Base-by-base conservation (phyloP, 1,140 invertebrate genomes). In the Drosophila rhopaloa region DNA sequence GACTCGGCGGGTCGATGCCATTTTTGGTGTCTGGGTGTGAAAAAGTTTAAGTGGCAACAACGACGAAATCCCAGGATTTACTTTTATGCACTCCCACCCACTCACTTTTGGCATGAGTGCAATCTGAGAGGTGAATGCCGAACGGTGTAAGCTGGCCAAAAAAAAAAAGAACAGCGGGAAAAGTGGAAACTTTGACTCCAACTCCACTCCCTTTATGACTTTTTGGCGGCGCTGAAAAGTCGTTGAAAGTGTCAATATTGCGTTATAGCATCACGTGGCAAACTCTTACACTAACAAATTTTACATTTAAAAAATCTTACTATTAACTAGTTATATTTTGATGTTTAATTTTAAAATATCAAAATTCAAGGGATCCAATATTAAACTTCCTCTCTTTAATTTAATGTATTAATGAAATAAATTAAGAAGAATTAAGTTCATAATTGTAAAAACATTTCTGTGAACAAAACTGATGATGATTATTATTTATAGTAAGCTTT, bases 181-280 rank as follows among this genome's bases (percentile, higher is more conserved):
- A 75, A 63, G 54, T 59, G 55, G 75, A 72, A 68, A 71, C 75
- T 88, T 88, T 82, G 41, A 53, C 63, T 76, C 47, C 60, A 79
- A 14, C 48, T 43, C 57, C 57, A 82, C 83, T 80, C 84, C 80
- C 84, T 88, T 88, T 84, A 88, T 88, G 84, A 84, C 84, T 88
- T 89, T 88, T 88, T 51, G 73, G 73, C 73, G 83, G 76, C 76
- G 84, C 72, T 81, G 85, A 70, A 7, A 88, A 86, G 83, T 86
- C 71, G 84, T 88, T 88, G 78, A 85, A 90, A 91, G 88, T 91
- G 88, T 91, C 89, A 91, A 89, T 91, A 91, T 91, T 84, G 79
- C 70, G 71, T 88, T 85, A 78, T 56, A 72, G 81, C 79, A 79
- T 83, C 88, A 89, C 89, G 80, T 84, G 79, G 71, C 66, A 43